A percentile compares a stretch with the other conserved stretches of the same genome.
These are phyloP conservation scores for Bombus huntii DNA, from an alignment of 1,140 invertebrate genomes.

Conservation along the genomic window DNA sequence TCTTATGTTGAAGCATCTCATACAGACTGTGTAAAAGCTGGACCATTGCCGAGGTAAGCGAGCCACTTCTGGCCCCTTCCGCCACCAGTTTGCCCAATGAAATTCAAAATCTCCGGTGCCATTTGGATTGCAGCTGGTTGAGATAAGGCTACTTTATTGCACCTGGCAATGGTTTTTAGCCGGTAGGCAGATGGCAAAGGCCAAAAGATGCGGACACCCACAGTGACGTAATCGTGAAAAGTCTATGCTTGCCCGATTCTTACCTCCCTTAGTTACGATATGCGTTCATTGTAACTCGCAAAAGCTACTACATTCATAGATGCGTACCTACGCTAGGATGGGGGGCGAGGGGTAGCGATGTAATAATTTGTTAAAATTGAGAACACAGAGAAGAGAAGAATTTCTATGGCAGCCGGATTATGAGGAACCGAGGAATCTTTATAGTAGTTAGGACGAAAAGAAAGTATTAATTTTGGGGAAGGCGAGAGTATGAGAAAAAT, in stretches of 20 bases:
- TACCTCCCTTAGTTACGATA: background rate
- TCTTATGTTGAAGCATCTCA: background rate
- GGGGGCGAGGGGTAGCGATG: background rate
- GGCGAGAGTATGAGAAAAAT: too few species aligned
- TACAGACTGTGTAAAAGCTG: constrained; percentile 22
- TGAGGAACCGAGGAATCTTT: background rate
- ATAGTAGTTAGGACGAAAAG: background rate
- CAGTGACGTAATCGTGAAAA: constrained; percentile 33
- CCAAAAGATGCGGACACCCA: constrained; percentile 23
- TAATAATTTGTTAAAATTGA: background rate
- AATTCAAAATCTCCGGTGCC: constrained; percentile 73
- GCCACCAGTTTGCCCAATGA: constrained; percentile 53
- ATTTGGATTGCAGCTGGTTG: constrained; percentile 64
- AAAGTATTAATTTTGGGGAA: background rate
- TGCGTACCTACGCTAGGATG: background rate
- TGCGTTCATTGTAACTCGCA: background rate
- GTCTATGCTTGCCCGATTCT: background rate
- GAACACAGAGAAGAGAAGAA: background rate
- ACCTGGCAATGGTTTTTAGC: constrained; percentile 58
- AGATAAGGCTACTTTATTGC: constrained; percentile 74
- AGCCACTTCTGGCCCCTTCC: background rate
- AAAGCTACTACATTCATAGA: background rate
- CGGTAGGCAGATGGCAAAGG: constrained; percentile 56
- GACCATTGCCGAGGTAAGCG: constrained; percentile 49
- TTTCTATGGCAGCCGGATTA: background rate